Evolutionary conservation across 2,888 invertebrate genomes (phyloP).

Genomic region (Pammene fasciana): DNA sequence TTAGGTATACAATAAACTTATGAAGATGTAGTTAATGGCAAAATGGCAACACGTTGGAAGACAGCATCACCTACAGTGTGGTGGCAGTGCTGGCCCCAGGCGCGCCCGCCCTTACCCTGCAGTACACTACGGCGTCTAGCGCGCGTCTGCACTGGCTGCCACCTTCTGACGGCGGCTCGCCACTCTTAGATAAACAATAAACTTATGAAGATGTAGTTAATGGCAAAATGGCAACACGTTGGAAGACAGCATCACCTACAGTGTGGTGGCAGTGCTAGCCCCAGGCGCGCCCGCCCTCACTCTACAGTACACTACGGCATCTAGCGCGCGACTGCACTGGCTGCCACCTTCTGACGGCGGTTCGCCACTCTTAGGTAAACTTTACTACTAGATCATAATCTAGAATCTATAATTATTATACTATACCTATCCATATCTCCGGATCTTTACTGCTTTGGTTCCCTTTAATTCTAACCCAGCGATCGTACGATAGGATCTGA

Average conservation of each 20-base stretch:
- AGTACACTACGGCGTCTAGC: slow-evolving; percentile 89
- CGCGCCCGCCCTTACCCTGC: slow-evolving; percentile 87
- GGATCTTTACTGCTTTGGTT: no score
- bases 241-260: slow-evolving; percentile 91
- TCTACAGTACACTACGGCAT: slow-evolving; percentile 89
- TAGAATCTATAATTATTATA: no score
- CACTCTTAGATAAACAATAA: slow-evolving; percentile 64
- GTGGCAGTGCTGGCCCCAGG: slow-evolving; percentile 89
- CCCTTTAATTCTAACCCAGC: no score
- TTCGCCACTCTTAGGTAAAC: slow-evolving; percentile 74
- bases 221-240: slow-evolving; percentile 92
- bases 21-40: no score
- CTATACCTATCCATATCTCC: no score
- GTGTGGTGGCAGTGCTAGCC: slow-evolving; percentile 88
- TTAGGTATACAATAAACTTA: slow-evolving; percentile 55
- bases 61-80: slow-evolving; percentile 90
- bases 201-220: no score
- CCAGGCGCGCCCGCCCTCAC: slow-evolving; percentile 88
- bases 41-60: slow-evolving; percentile 92
- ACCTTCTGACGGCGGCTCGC: slow-evolving; percentile 78
- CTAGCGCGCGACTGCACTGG: slow-evolving; percentile 86
- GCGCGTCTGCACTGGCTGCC: slow-evolving; percentile 84
- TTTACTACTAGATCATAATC: no score
- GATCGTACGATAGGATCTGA: no score
- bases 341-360: slow-evolving; percentile 74